These are phyloP conservation scores for Erinaceus europaeus DNA, from an alignment of 2,113 vertebrate species.

Conservation along the genomic window DNA sequence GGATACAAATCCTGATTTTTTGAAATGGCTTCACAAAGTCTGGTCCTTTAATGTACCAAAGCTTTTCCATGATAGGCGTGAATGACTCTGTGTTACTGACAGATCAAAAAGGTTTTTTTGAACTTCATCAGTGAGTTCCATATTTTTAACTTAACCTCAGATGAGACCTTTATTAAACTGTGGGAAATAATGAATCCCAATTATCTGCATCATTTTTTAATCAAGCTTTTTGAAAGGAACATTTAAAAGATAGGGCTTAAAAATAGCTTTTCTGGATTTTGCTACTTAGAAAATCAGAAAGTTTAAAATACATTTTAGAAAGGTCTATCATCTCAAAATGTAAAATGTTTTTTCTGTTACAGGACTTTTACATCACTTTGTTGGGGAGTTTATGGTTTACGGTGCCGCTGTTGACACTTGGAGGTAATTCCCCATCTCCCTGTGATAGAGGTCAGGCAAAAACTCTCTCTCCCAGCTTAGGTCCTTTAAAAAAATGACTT, in stretches of 20 bases:
- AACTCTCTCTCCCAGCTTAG: no score
- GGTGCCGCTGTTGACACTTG: no score
- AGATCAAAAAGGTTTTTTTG: constrained; percentile 4
- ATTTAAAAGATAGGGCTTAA: constrained; percentile 64
- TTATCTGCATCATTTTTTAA: constrained; percentile 56
- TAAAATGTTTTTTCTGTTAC: constrained; percentile 61
- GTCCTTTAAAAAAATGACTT: constrained; percentile 72
- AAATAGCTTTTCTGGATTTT: constrained; percentile 61
- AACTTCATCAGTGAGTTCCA: constrained; percentile 6
- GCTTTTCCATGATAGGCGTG: background rate
- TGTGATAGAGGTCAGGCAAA: no score
- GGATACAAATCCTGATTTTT: background rate
- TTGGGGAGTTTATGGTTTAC: no score
- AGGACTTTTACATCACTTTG: no score
- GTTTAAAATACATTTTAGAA: constrained; percentile 58
- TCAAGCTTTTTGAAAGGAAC: constrained; percentile 47
- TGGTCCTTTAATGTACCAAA: background rate
- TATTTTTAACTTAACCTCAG: constrained; percentile 46
- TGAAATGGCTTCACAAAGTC: background rate
- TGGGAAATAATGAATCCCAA: constrained; percentile 70
- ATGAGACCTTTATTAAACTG: constrained; percentile 56
- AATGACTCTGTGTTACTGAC: background rate
- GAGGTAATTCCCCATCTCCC: no score
- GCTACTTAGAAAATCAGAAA: constrained; percentile 44
- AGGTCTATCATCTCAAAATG: background rate